Evolutionary conservation across 2,113 vertebrate species (phyloP).

Genomic region (Corydoras maculifer): DNA sequence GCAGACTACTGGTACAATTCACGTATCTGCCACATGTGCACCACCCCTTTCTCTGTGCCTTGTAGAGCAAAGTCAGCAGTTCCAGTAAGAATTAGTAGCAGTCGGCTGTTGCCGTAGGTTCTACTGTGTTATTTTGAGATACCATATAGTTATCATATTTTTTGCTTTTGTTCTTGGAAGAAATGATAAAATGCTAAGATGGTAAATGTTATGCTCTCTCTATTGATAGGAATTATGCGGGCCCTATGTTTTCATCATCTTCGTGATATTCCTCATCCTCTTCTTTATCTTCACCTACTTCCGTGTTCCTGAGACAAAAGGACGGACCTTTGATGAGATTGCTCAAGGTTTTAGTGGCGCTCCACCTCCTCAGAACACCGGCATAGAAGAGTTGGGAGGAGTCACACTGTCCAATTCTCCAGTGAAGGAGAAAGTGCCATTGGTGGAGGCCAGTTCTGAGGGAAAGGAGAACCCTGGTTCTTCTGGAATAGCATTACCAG

Average conservation of each 20-base stretch:
- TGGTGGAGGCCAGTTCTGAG: conserved; percentile 49
- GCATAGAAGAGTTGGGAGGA: conserved; percentile 35
- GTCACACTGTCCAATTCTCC: conserved; percentile 28
- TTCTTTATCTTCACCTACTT: conserved; percentile 91
- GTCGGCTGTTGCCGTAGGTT: too few species aligned
- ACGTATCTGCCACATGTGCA: too few species aligned
- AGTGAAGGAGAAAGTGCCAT: conserved; percentile 61
- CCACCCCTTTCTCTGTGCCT: too few species aligned
- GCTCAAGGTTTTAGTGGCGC: conserved; percentile 61
- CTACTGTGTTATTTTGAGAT: too few species aligned
- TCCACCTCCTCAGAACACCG: conserved; percentile 10
- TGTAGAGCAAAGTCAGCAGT: too few species aligned
- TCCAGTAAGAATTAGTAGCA: too few species aligned
- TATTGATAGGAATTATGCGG: conserved; percentile 63
- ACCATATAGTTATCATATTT: too few species aligned
- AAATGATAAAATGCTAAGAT: neutral
- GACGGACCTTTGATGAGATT: conserved; percentile 93
- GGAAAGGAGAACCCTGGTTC: conserved; percentile 18
- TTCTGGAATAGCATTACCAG: neutral
- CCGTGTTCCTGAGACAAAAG: conserved; percentile 90
- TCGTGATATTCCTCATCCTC: conserved; percentile 72
- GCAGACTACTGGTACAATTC: too few species aligned
- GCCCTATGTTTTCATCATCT: conserved; percentile 88
- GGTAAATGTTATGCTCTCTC: neutral
- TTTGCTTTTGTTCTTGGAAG: too few species aligned